Evolutionary conservation across 2,888 invertebrate genomes (phyloP).

Genomic region (Cartodere bifasciata): DNA sequence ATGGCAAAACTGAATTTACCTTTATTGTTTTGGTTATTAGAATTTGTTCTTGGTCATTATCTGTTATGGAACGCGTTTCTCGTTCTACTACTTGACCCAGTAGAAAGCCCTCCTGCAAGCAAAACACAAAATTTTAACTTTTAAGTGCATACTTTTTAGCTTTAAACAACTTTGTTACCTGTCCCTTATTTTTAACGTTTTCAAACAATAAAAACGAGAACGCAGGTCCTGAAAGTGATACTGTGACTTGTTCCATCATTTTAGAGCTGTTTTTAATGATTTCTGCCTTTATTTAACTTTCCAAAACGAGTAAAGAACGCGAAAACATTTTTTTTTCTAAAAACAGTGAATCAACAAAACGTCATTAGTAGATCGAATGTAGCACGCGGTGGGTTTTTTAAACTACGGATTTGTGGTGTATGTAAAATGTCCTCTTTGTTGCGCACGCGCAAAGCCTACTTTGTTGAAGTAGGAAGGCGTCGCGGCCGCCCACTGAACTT

Average conservation of each 20-base stretch:
- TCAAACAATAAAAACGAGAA: slow-evolving; percentile 56
- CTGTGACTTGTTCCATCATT: slow-evolving; percentile 26
- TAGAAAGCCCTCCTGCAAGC: slow-evolving; percentile 47
- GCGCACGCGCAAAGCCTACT: no score
- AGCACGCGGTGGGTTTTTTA: no score
- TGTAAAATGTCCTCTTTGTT: no score
- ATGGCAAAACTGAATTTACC: slow-evolving; percentile 46
- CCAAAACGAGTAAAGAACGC: no score
- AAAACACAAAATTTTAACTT: background rate
- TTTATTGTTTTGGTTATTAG: slow-evolving; percentile 47
- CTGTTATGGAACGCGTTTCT: slow-evolving; percentile 55
- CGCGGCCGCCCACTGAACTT: no score
- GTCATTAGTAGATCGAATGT: no score
- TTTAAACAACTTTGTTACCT: slow-evolving; percentile 35
- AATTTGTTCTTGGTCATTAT: slow-evolving; percentile 50
- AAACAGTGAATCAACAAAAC: no score
- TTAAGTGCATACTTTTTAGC: background rate
- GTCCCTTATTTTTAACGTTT: slow-evolving; percentile 47
- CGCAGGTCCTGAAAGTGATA: slow-evolving; percentile 42
- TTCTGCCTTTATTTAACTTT: no score
- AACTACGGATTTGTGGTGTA: no score
- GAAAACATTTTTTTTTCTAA: no score
- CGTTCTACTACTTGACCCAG: slow-evolving; percentile 50
- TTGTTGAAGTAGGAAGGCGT: no score
- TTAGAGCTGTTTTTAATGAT: slow-evolving; percentile 17